phyloP scores from a whole-genome alignment of 2,113 vertebrate species.

The Gobius niger region DNA sequence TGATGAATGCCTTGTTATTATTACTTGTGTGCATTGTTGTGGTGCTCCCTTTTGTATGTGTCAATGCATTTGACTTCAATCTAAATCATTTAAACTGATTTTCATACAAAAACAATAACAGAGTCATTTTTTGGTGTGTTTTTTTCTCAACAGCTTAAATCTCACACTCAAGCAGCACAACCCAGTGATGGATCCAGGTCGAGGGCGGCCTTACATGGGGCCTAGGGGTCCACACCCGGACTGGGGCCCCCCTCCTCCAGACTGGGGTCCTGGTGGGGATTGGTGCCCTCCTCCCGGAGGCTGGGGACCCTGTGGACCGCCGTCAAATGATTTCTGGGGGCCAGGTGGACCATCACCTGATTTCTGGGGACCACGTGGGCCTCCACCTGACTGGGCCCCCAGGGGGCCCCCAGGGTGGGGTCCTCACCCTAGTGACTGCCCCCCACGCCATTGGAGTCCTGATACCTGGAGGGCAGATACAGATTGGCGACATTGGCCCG shows the following conservation, averaged over 20 bases:
- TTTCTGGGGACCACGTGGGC: not conserved
- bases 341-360: not conserved
- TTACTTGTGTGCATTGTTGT: too few species aligned
- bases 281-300: not conserved
- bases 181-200: not conserved
- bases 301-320: not conserved
- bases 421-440: not conserved
- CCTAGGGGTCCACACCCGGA: not conserved
- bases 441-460: not conserved
- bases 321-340: not conserved
- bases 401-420: constrained; percentile 1
- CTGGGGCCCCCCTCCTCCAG: not conserved
- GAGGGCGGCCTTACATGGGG: not conserved
- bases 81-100: too few species aligned
- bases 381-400: not conserved
- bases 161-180: not conserved
- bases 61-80: too few species aligned
- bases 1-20: too few species aligned
- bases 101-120: too few species aligned
- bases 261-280: not conserved
- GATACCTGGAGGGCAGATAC: not conserved
- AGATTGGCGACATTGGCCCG: constrained; percentile 1
- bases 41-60: too few species aligned
- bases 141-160: not conserved
- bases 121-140: not conserved